These are phyloP conservation scores for Spea multiplicata DNA, from an alignment of 2,113 vertebrate species.

Conservation along the genomic window DNA sequence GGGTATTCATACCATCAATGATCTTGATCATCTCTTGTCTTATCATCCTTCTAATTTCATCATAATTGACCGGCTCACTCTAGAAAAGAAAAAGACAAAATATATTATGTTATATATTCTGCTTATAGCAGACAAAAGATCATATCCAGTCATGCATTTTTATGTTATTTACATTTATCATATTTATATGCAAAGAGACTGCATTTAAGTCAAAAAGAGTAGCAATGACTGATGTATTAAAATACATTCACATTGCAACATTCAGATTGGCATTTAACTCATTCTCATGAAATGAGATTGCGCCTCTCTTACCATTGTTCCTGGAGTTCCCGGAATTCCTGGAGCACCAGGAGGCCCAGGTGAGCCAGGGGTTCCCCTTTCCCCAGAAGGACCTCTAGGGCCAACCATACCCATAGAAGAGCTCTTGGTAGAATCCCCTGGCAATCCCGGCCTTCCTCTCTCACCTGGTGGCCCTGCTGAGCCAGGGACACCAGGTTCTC, in stretches of 20 bases:
- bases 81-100: constrained; percentile 49
- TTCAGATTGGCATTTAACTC: too few relatives aligned
- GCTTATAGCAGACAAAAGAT: too few relatives aligned
- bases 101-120: background rate
- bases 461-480: constrained; percentile 61
- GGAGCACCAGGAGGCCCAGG: constrained; percentile 70
- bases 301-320: constrained; percentile 76
- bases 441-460: constrained; percentile 84
- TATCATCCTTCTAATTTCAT: constrained; percentile 91
- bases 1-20: constrained; percentile 80
- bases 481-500: constrained; percentile 71
- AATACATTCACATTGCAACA: too few relatives aligned
- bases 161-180: too few relatives aligned
- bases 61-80: constrained; percentile 87
- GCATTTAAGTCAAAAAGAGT: too few relatives aligned
- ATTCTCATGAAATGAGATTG: too few relatives aligned
- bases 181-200: too few relatives aligned
- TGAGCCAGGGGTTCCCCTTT: constrained; percentile 79
- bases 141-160: too few relatives aligned
- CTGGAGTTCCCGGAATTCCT: constrained; percentile 76
- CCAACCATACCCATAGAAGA: constrained; percentile 80
- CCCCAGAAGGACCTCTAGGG: constrained; percentile 78
- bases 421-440: constrained; percentile 80
- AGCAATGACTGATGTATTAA: too few relatives aligned
- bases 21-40: constrained; percentile 92